Conservation (phyloP, 2,888 invertebrate genomes). For the Thysanoteuthis rhombus region DNA sequence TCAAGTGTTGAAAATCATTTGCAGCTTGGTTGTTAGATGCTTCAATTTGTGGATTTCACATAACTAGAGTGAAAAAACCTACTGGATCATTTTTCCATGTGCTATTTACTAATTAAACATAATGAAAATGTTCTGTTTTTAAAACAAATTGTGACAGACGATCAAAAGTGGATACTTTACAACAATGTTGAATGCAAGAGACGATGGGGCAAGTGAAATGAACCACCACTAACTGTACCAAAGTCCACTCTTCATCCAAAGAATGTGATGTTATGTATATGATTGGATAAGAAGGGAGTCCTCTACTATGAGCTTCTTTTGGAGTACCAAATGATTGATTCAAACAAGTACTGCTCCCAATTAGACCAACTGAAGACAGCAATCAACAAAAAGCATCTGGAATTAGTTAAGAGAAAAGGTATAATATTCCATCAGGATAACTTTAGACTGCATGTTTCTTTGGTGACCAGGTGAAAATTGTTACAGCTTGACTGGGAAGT, state of each 20-base stretch:
- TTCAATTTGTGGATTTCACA: neutral
- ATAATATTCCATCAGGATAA: no score
- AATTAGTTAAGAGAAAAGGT: neutral
- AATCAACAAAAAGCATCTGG: neutral
- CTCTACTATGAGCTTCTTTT: neutral
- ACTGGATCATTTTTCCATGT: neutral
- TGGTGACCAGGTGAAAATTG: neutral
- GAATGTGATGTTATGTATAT: neutral
- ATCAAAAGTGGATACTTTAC: neutral
- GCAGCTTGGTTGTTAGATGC: neutral
- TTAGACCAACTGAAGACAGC: neutral
- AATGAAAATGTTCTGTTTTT: neutral
- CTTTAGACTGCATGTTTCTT: neutral
- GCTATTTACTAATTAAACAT: neutral
- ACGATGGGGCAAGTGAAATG: no score
- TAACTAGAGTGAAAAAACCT: neutral
- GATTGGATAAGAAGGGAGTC: neutral
- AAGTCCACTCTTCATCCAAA: neutral
- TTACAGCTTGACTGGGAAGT: neutral
- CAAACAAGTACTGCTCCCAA: neutral
- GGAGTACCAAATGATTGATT: no score
- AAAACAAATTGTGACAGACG: no score
- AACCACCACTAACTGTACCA: no score
- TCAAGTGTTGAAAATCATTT: neutral
- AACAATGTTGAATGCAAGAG: neutral